phyloP scores from a whole-genome alignment of 2,797 vertebrate genomes.

The Rhinatrema bivittatum region DNA sequence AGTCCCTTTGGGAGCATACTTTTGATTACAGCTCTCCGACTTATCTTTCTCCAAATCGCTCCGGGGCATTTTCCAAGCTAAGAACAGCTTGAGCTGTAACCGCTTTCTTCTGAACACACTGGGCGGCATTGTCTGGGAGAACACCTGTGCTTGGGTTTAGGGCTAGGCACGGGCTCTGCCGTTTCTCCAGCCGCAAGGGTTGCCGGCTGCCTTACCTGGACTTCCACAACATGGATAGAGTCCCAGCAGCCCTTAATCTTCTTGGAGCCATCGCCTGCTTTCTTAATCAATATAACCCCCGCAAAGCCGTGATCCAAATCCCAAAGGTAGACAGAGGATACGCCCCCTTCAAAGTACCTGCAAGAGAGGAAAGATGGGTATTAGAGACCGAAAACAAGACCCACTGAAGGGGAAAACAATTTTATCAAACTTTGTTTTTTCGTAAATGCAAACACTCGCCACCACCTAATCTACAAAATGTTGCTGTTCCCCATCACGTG shows the following conservation, averaged over 20 bases:
- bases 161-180: too few species aligned
- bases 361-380: neutral
- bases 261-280: slow-evolving; percentile 96
- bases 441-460: too few species aligned
- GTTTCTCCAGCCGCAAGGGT: neutral
- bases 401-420: too few species aligned
- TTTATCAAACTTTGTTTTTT: too few species aligned
- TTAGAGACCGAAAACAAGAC: neutral
- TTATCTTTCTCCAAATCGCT: slow-evolving; percentile 27
- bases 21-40: slow-evolving; percentile 11
- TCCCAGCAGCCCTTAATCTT: slow-evolving; percentile 99
- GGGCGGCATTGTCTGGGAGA: slow-evolving; percentile 26
- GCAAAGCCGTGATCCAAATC: slow-evolving; percentile 98
- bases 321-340: slow-evolving; percentile 98
- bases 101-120: slow-evolving; percentile 9
- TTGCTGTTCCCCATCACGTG: too few species aligned
- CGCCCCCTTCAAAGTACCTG: slow-evolving; percentile 97
- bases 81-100: neutral
- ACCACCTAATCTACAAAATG: too few species aligned
- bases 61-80: neutral
- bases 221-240: slow-evolving; percentile 99
- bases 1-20: slow-evolving; percentile 22
- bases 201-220: slow-evolving; percentile 73
- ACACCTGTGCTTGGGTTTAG: slow-evolving; percentile 43
- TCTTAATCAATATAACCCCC: slow-evolving; percentile 98